Evolutionary conservation across 1,140 invertebrate species (phyloP), one percentile per base, ranked within the genome.

Genomic region (Apocrypta bakeri): DNA sequence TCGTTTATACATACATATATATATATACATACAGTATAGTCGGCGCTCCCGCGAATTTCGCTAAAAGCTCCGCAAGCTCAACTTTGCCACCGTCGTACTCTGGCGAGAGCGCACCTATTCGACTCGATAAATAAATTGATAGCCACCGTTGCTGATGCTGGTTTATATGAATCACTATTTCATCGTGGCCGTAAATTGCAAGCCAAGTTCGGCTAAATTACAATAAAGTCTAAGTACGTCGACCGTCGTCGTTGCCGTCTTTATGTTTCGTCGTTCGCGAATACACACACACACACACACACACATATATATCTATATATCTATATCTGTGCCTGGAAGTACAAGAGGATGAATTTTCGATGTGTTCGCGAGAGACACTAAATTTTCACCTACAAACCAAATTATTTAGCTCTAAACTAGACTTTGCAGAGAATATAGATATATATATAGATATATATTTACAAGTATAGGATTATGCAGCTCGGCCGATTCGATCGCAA

Each of bases 91-190:
- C n/a, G n/a, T n/a, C n/a, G n/a, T n/a, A n/a, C n/a, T n/a, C n/a
- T n/a, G n/a, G 21, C 11, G 33, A 14, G 14, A 69, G 24, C 64
- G 64, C 64, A 17, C 24, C 48, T 56, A 42, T 42, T 21, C 31
- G 31, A 33, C 33, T 33, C 77, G 40, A 79, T 78, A 78, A 78
- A 79, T 79, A 71, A 79, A 79, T 79, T 71, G 76, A 78, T 78
- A 40, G 21, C 21, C 11, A n/a, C 11, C 33, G 61, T 25, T 8
- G 11, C 25, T 17, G 24, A n/a, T 68, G 24, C 68, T 6, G 12
- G 27, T 71, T 25, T 81, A 33, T 81, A 63, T 72, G 56, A 73
- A 72, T 81, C 79, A 24, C 69, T 81, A 79, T 79, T 72, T 79
- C 66, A 79, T 79, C 78, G 40, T 27, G 66, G 24, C 68, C 42